Evolutionary conservation across 35 echinoderm and acorn worm genomes (phyloP), one percentile per base, ranked within the genome.

Genomic region (Antedon bifida): DNA sequence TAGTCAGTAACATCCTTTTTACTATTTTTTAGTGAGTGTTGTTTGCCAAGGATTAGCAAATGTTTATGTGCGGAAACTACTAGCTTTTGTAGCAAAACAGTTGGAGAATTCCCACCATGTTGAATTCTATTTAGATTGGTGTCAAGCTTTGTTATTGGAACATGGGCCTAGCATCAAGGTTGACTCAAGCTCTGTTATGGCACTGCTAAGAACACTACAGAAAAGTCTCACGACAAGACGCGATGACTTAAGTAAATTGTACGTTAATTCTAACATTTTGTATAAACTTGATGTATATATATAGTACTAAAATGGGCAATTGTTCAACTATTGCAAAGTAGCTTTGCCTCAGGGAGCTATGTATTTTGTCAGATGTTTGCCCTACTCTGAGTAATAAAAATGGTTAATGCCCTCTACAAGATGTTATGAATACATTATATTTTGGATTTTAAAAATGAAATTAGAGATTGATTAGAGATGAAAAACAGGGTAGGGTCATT

Each of bases 91-190:
- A 13, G 87, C 93, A 10, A 79, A 81, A 7, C 90, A 92, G 35
- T 83, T 96, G 36, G 84, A 84, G 21, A 36, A 84, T 1, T 89
- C 93, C 10, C 80, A 83, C 35, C 93, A 96, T 74, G 84, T 96
- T 28, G 93, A 92, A 38, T 96, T 91, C 83, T 96, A 96, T 36
- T 81, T 96, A 19, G 31, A 33, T 26, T 96, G 93, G 93, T 76
- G 51, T 34, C 87, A 91, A 74, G 45, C 55, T 32, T 79, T 96
- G 0, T 79, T 96, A 13, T 87, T 84, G 38, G 46, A 89, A 8
- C 90, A 92, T 84, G 87, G 90, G 30, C 77, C 86, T 10, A 81
- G 78, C n/a, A 45, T 96, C 21, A 91, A 96, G 34, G 74, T 83
- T n/a, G 83, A 89, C 78, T 82, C 91, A 5, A 82, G 87, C 17